Base-by-base conservation (phyloP, 2,888 invertebrate genomes). In the Salpingus planirostris region DNA sequence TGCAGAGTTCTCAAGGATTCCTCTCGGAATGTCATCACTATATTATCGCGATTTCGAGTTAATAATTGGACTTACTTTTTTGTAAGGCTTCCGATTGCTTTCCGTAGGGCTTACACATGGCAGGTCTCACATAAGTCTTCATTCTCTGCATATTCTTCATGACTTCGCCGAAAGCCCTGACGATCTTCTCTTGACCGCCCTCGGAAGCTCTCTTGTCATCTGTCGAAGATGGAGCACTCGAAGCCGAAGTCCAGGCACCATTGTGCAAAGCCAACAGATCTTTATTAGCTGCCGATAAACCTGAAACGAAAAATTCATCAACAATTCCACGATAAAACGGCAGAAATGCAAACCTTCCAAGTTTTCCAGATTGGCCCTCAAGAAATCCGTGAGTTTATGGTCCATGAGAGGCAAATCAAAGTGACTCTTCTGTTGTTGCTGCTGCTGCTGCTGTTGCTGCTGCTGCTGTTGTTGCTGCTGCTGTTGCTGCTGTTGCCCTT, bases 71-170 rank as follows among this genome's bases (percentile, higher is more conserved):
- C 67, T 70, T 67, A 87, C 87, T 87, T 70, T 88, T 88, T 65
- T 88, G 87, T 50, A 88, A 69, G 56, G 86, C 83, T 67, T 88
- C 88, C 42, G 86, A 86, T 65, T 88, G 88, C 62, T 88, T 88
- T 44, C 88, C 88, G 62, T 88, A 88, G 12, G 88, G 88, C 65
- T 88, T 88, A 62, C 87, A 88, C 88, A 88, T 88, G 37, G 88
- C 80, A 40, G 87, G 88, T 34, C 87, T 73, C 49, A 88, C 86
- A 57, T 86, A 88, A 27, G 85, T 82, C 60, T 88, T 85, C 85
- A 88, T 88, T 55, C 87, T 76, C 48, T 81, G 80, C 79, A 88
- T 80, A 64, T 88, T 88, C 55, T 86, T 82, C 76, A 88, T 87
- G 26, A 88, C 76, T 65, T 88, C 87, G 1, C 81, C 78, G 65